Evolutionary conservation across 2,113 vertebrate genomes (phyloP).

Genomic region (Pelecanoides urinatrix): DNA sequence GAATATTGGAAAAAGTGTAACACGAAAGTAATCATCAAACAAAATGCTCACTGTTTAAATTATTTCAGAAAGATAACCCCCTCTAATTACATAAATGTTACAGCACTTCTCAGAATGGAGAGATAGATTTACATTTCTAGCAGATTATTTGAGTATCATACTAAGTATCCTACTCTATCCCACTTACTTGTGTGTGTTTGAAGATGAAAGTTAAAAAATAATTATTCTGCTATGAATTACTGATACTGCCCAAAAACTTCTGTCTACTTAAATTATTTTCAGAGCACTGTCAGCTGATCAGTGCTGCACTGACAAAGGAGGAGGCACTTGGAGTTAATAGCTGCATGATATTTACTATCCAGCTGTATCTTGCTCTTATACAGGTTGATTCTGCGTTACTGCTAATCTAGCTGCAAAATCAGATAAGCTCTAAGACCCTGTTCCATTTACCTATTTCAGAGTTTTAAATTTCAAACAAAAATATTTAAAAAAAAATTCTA

Average conservation of each 20-base stretch:
- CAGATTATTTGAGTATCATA: neutral
- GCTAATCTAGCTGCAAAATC: neutral
- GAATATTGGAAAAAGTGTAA: neutral
- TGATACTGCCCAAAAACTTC: neutral
- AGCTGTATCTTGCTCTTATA: neutral
- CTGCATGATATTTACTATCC: neutral
- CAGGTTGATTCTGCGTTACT: neutral
- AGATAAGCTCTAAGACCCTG: neutral
- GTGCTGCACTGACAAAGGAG: neutral
- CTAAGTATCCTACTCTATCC: neutral
- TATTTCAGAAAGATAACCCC: neutral
- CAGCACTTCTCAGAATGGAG: neutral
- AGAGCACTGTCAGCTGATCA: neutral
- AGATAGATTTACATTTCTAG: neutral
- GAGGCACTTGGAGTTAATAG: neutral
- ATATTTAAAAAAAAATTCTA: neutral
- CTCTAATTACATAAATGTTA: neutral
- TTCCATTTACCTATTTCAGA: neutral
- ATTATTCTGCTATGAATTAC: neutral
- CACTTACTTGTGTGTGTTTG: neutral
- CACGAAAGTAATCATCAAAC: neutral
- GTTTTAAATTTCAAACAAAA: neutral
- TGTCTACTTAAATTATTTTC: neutral
- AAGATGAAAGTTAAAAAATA: neutral
- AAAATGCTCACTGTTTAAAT: neutral